A percentile compares a stretch with the other conserved stretches of the same genome.
phyloP scores from a whole-genome alignment of 2,113 vertebrate genomes.

The Apeltes quadracus region DNA sequence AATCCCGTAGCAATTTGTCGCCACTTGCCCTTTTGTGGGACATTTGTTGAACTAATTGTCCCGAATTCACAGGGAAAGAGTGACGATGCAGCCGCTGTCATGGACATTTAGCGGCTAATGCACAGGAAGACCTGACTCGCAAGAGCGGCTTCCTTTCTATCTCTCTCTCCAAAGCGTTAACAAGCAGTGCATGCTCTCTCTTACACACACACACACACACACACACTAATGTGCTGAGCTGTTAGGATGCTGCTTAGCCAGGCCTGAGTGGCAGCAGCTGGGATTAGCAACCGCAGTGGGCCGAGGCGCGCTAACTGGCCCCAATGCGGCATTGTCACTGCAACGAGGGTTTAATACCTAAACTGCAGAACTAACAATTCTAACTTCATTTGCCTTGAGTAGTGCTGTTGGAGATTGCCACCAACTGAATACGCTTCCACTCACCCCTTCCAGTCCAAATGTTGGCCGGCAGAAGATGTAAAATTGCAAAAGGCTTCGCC shows the following conservation, averaged over 20 bases:
- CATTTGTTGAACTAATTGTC: slow-evolving; percentile 12
- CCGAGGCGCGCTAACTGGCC: neutral
- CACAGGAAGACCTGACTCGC: neutral
- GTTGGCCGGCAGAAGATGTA: no score
- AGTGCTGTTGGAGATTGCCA: no score
- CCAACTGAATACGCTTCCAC: no score
- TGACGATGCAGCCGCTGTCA: neutral
- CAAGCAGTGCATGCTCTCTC: neutral
- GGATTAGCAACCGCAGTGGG: slow-evolving; percentile 51
- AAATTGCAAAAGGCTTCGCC: neutral
- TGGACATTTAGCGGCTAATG: slow-evolving; percentile 10
- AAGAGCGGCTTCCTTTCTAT: neutral
- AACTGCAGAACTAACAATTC: neutral
- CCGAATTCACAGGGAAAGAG: neutral
- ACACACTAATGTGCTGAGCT: slow-evolving; percentile 51
- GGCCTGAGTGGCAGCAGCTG: slow-evolving; percentile 42
- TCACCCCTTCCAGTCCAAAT: no score
- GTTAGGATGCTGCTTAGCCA: slow-evolving; percentile 50
- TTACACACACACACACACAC: neutral
- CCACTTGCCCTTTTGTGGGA: slow-evolving; percentile 8
- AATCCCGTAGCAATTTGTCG: slow-evolving; percentile 24
- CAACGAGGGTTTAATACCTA: slow-evolving; percentile 4
- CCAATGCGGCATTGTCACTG: no score
- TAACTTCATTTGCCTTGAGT: neutral
- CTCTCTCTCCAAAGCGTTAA: slow-evolving; percentile 10